Evolutionary conservation across 2,888 invertebrate species (phyloP), one percentile per base, ranked within the genome.

Genomic region (Ischnura elegans): DNA sequence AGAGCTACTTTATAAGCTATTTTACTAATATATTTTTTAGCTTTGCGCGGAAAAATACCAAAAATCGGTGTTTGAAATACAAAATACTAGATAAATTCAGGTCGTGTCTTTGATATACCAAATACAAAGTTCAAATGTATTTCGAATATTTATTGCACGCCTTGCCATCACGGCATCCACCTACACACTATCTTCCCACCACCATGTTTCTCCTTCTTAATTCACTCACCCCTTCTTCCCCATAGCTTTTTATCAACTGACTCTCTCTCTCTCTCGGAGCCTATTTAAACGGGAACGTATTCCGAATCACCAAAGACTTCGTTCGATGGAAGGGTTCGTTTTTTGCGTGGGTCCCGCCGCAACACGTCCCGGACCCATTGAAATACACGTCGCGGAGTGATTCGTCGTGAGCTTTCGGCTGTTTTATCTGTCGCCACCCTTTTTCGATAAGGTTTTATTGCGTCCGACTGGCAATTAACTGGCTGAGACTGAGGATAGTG

Each of bases 341-440:
- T 19, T 2, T 19, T 51, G 16, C 19, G 16, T 51, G 16, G 13
- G 8, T 47, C 13, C 47, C 47, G 2, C 51, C 87, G 25, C 87
- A 61, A 36, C 76, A 76, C 61, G 61, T 36, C 19, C 19, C 76
- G 76, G 76, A 13, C 87, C 87, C 46, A 36, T 87, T 87, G 36
- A 87, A 87, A 87, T 25, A 61, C 87, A 55, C 87, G 87, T 42
- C 87, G 36, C 55, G 19, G 42, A 55, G 55, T 55, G 42, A 87
- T 87, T 87, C 87, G 25, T 87, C 36, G 25, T 87, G 47, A 29
- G 47, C 51, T 45, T 47, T 21, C 13, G 46, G 87, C 46, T 46
- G 29, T 87, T 47, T 87, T 47, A 87, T 87, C 87, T 87, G n/a
- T 87, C n/a, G 87, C 46, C 87, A 29, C 87, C 47, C 47, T 47